phyloP scores from a whole-genome alignment of 1,140 invertebrate genomes.

The Xylocopa sonorina region DNA sequence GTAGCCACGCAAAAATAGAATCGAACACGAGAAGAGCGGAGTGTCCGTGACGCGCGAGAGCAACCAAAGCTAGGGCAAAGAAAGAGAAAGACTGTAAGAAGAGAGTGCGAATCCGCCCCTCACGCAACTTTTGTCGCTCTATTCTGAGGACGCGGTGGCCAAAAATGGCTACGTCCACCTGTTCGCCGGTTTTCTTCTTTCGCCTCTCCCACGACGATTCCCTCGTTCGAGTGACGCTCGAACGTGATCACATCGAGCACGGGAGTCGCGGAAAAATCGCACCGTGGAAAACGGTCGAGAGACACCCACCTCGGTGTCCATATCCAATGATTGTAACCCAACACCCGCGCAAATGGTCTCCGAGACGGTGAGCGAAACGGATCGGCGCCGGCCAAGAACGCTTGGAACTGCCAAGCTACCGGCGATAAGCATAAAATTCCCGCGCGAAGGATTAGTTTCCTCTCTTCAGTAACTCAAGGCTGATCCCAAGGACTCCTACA shows the following conservation, averaged over 20 bases:
- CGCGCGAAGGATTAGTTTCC: conserved; percentile 20
- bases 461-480: conserved; percentile 23
- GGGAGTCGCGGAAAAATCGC: no score
- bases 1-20: conserved; percentile 43
- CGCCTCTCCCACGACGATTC: not conserved
- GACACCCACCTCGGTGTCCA: conserved; percentile 41
- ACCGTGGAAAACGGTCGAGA: not conserved
- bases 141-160: conserved; percentile 58
- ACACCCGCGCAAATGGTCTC: conserved; percentile 40
- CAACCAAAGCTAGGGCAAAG: not conserved
- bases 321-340: conserved; percentile 66
- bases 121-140: conserved; percentile 54
- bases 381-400: conserved; percentile 57
- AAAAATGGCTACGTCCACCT: conserved; percentile 59
- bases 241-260: no score
- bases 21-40: not conserved
- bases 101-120: conserved; percentile 51
- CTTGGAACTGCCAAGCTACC: conserved; percentile 52
- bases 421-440: conserved; percentile 55
- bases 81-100: conserved; percentile 41
- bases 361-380: conserved; percentile 38
- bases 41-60: not conserved
- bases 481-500: not conserved
- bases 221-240: not conserved
- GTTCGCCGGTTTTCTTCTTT: conserved; percentile 14